phyloP scores from a whole-genome alignment of 2,113 vertebrate species.

The Myanophis thanlyinensis region DNA sequence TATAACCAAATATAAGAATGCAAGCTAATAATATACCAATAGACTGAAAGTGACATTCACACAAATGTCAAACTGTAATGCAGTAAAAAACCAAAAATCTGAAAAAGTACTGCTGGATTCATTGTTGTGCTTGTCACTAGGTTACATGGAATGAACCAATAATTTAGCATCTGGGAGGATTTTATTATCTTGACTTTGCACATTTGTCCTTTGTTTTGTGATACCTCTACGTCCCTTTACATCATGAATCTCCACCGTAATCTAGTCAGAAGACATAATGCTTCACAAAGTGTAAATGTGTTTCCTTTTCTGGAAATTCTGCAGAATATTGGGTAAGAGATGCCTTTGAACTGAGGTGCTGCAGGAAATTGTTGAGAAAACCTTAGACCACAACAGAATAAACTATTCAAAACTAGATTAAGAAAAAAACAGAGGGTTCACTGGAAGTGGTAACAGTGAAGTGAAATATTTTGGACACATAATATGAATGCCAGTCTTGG shows the following conservation, averaged over 20 bases:
- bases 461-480: not conserved
- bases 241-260: not conserved
- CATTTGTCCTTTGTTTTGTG: not conserved
- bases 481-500: not conserved
- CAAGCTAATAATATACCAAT: not conserved
- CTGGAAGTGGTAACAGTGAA: not conserved
- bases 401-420: not conserved
- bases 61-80: not conserved
- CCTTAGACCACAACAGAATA: not conserved
- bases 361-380: not conserved
- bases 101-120: not conserved
- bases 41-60: not conserved
- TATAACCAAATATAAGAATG: not conserved
- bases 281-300: not conserved
- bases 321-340: not conserved
- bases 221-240: not conserved
- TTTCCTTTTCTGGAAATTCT: not conserved
- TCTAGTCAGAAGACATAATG: not conserved
- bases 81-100: not conserved
- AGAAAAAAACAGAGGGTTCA: not conserved
- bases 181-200: not conserved
- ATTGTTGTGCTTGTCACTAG: not conserved
- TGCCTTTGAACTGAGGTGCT: not conserved
- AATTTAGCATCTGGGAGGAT: not conserved
- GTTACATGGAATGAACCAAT: not conserved